phyloP scores from a whole-genome alignment of 2,888 invertebrate genomes.

The Neocrepidodera transversa region DNA sequence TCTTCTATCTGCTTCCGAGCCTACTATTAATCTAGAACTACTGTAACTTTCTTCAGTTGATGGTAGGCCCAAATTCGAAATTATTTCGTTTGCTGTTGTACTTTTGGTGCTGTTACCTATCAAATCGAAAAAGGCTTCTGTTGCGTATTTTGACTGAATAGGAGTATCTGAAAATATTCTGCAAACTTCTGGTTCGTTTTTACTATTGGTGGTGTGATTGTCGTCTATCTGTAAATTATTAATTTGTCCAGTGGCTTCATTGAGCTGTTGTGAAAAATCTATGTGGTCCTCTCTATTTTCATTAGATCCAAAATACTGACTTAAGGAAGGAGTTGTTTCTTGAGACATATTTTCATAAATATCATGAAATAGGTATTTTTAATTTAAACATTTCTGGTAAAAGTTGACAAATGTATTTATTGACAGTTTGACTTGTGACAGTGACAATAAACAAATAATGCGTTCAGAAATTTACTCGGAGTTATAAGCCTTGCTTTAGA shows the following conservation, averaged over 20 bases:
- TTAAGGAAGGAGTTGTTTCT: constrained; percentile 61
- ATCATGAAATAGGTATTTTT: constrained; percentile 6
- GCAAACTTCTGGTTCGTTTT: constrained; percentile 61
- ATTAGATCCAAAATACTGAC: constrained; percentile 64
- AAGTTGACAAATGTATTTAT: background rate
- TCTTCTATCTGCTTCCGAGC: constrained; percentile 66
- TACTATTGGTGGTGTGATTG: constrained; percentile 37
- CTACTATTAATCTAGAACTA: constrained; percentile 55
- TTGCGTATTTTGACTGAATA: constrained; percentile 56
- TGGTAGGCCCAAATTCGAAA: constrained; percentile 47
- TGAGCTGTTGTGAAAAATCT: constrained; percentile 47
- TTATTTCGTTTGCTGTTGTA: constrained; percentile 44
- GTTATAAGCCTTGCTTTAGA: too few species aligned
- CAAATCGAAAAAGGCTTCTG: constrained; percentile 61
- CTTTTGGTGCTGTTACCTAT: constrained; percentile 53
- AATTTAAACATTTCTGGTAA: constrained; percentile 5
- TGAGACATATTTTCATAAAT: constrained; percentile 32
- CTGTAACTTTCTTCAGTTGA: constrained; percentile 52
- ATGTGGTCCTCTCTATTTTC: constrained; percentile 42
- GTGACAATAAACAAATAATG: too few species aligned
- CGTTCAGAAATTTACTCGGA: too few species aligned
- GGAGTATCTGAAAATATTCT: constrained; percentile 60
- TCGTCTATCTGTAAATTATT: constrained; percentile 43
- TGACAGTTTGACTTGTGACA: too few species aligned
- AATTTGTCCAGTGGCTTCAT: constrained; percentile 48